These are phyloP conservation scores for Paracyprichromis sp. DNA, from an alignment of 2,113 vertebrate species.

Conservation along the genomic window DNA sequence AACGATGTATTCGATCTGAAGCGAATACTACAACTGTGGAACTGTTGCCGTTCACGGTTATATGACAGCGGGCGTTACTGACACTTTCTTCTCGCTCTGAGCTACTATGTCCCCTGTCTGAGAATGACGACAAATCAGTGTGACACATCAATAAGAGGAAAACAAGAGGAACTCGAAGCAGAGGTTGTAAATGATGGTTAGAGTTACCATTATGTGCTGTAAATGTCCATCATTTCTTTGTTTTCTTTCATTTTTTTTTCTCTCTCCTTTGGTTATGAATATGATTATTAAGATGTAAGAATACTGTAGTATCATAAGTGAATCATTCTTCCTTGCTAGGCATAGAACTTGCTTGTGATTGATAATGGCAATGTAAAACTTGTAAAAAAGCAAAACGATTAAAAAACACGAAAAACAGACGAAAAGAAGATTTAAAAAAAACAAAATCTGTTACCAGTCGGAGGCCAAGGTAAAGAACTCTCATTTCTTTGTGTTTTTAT, in stretches of 20 bases:
- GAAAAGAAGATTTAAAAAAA: background rate
- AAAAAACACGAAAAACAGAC: conserved; percentile 27
- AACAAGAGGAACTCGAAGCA: background rate
- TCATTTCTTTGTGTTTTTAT: conserved; percentile 67
- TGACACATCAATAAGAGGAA: background rate
- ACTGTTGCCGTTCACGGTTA: background rate
- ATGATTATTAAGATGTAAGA: conserved; percentile 69
- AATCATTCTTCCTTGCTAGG: conserved; percentile 65
- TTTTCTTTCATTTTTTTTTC: conserved; percentile 44
- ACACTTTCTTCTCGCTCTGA: background rate
- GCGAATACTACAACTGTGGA: background rate
- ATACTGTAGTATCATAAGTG: conserved; percentile 66
- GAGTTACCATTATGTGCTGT: conserved; percentile 59
- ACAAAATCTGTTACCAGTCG: conserved; percentile 53
- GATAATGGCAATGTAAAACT: conserved; percentile 64
- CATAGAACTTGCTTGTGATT: conserved; percentile 74
- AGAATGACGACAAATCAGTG: conserved; percentile 42
- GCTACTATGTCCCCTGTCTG: background rate
- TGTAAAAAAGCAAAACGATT: conserved; percentile 31
- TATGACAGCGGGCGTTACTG: background rate
- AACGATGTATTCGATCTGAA: background rate
- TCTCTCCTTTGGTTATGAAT: conserved; percentile 40
- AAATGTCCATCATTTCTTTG: conserved; percentile 59
- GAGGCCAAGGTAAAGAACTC: conserved; percentile 72
- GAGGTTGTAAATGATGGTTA: conserved; percentile 51